phyloP scores from a whole-genome alignment of 2,888 invertebrate genomes.

The Antitype chi region DNA sequence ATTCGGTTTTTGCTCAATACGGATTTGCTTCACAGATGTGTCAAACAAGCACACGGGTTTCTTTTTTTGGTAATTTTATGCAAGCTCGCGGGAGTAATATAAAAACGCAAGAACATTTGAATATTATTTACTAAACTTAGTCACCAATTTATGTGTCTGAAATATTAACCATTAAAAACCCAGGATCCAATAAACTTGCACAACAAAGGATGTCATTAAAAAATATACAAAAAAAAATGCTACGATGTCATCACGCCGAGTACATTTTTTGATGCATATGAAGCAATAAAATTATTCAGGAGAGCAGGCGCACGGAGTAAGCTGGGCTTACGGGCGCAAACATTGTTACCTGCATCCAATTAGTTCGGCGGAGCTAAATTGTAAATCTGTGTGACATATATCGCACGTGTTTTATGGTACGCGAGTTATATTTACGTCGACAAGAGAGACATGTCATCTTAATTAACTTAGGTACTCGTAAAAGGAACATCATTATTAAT shows the following conservation, averaged over 20 bases:
- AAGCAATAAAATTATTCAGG: conserved; percentile 73
- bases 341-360: conserved; percentile 83
- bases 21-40: not conserved
- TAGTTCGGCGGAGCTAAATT: conserved; percentile 78
- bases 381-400: conserved; percentile 74
- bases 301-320: conserved; percentile 56
- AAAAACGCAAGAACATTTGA: not conserved
- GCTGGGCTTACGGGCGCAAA: conserved; percentile 72
- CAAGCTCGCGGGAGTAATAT: too few species aligned
- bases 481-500: conserved; percentile 55
- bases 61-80: not conserved
- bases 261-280: conserved; percentile 70
- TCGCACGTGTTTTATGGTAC: conserved; percentile 48
- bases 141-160: too few species aligned
- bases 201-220: conserved; percentile 34
- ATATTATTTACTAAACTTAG: too few species aligned
- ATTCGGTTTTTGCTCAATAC: not conserved
- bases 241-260: conserved; percentile 26
- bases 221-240: conserved; percentile 24
- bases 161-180: not conserved
- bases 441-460: conserved; percentile 40
- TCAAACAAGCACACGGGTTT: not conserved
- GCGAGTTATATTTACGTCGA: conserved; percentile 39
- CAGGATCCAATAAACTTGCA: conserved; percentile 5
- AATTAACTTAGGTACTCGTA: conserved; percentile 48